A percentile compares a stretch with the other conserved stretches of the same genome.
Conservation (phyloP, 2,888 invertebrate genomes). For the Zaprionus obscuricornis region DNA sequence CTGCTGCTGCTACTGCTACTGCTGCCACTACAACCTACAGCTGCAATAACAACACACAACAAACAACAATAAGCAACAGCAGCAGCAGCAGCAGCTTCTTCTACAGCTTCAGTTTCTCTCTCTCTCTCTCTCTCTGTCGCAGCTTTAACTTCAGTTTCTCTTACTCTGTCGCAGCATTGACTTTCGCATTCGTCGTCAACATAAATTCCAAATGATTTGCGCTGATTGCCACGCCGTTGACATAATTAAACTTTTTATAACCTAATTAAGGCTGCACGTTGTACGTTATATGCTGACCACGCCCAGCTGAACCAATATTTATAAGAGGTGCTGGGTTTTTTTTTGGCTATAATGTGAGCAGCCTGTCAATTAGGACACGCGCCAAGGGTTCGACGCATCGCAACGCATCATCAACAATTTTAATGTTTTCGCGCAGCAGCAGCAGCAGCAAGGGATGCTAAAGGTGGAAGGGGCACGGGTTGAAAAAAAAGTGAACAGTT, state of each 20-base stretch:
- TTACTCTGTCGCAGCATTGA: no score
- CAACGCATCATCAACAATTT: slow-evolving; percentile 68
- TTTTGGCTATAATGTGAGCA: slow-evolving; percentile 31
- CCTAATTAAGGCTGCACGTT: slow-evolving; percentile 80
- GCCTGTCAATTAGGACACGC: slow-evolving; percentile 66
- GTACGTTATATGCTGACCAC: slow-evolving; percentile 41
- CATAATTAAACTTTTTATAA: slow-evolving; percentile 79
- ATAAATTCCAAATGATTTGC: slow-evolving; percentile 80
- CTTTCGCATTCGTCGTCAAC: slow-evolving; percentile 26
- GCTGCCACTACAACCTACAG: no score
- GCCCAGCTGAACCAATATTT: no score
- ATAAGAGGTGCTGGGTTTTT: background rate
- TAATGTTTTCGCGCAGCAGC: slow-evolving; percentile 40
- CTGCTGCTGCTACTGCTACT: no score
- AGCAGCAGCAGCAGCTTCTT: no score
- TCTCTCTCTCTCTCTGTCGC: no score
- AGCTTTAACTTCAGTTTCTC: no score
- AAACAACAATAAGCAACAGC: no score
- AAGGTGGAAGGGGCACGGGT: slow-evolving; percentile 8
- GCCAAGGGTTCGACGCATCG: slow-evolving; percentile 19
- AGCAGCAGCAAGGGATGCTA: slow-evolving; percentile 23
- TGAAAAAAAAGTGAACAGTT: no score
- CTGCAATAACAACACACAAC: no score
- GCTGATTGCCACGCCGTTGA: slow-evolving; percentile 72
- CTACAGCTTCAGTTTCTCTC: no score